Evolutionary conservation across 2,797 vertebrate genomes (phyloP).

Genomic region (Schizothorax lantsangensis): DNA sequence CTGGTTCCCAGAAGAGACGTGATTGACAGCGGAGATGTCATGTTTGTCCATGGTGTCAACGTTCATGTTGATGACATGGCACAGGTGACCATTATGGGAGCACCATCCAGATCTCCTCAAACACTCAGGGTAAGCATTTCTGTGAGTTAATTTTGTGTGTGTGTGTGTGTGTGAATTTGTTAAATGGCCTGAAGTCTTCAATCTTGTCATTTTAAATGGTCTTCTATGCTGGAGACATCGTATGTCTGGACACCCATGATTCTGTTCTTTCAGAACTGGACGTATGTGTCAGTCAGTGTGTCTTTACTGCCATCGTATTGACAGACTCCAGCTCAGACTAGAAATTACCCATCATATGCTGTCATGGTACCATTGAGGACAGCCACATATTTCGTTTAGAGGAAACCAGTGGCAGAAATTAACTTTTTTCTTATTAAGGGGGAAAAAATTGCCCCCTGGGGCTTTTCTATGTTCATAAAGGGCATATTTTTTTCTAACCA

Average conservation of each 20-base stretch:
- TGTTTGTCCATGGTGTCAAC: slow-evolving; percentile 85
- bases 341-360: slow-evolving; percentile 28
- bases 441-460: neutral
- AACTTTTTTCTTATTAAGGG: neutral
- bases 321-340: neutral
- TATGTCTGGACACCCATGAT: slow-evolving; percentile 5
- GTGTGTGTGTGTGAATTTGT: slow-evolving; percentile 22
- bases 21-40: slow-evolving; percentile 71
- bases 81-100: slow-evolving; percentile 82
- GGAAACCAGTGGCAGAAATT: slow-evolving; percentile 7
- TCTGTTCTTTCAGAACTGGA: slow-evolving; percentile 23
- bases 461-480: neutral
- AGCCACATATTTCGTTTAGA: neutral
- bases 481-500: neutral
- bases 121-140: slow-evolving; percentile 82
- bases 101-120: slow-evolving; percentile 68
- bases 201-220: slow-evolving; percentile 30
- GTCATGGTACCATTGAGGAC: slow-evolving; percentile 15
- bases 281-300: slow-evolving; percentile 1
- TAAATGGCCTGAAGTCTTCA: neutral
- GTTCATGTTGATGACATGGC: slow-evolving; percentile 86
- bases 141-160: slow-evolving; percentile 8
- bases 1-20: slow-evolving; percentile 83
- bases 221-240: neutral
- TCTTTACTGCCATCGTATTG: slow-evolving; percentile 32